These are phyloP conservation scores for Sebastiscus albofasciatus DNA, from an alignment of 2,797 vertebrate species.

Conservation along the genomic window DNA sequence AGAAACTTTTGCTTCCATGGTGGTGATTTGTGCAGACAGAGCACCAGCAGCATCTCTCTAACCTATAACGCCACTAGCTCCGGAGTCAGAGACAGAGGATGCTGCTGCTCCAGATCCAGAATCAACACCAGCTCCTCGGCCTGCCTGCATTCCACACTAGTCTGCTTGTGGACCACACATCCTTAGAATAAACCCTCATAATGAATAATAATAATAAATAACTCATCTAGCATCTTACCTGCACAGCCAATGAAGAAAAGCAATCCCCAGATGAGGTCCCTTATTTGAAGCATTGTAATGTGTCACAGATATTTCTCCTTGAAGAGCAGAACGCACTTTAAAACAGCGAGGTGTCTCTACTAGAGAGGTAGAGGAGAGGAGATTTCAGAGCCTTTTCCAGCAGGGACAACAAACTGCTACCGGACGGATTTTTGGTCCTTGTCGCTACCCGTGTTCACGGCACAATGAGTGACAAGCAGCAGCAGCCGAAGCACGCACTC, in stretches of 20 bases:
- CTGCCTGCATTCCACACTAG: neutral
- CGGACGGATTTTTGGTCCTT: constrained; percentile 72
- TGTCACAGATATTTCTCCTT: constrained; percentile 80
- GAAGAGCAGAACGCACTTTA: constrained; percentile 71
- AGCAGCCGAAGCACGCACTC: constrained; percentile 85
- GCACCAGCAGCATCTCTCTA: neutral
- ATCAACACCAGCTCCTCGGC: constrained; percentile 14
- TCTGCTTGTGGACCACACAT: neutral
- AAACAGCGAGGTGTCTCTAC: constrained; percentile 31
- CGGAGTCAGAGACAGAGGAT: constrained; percentile 61
- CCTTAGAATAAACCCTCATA: neutral
- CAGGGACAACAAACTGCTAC: constrained; percentile 59
- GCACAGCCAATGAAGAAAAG: constrained; percentile 88
- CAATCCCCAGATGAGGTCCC: constrained; percentile 90
- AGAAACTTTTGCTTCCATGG: constrained; percentile 37
- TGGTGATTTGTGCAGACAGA: neutral
- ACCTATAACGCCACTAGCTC: constrained; percentile 12
- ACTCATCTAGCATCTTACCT: constrained; percentile 82
- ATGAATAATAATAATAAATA: constrained; percentile 8
- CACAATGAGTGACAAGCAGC: constrained; percentile 92
- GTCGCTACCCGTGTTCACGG: constrained; percentile 86
- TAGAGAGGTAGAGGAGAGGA: neutral
- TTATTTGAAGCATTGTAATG: constrained; percentile 90
- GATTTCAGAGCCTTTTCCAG: constrained; percentile 42
- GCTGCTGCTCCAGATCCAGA: constrained; percentile 32